These are phyloP conservation scores for Caenorhabditis parvicauda DNA, from an alignment of 2,888 invertebrate species.

Conservation along the genomic window DNA sequence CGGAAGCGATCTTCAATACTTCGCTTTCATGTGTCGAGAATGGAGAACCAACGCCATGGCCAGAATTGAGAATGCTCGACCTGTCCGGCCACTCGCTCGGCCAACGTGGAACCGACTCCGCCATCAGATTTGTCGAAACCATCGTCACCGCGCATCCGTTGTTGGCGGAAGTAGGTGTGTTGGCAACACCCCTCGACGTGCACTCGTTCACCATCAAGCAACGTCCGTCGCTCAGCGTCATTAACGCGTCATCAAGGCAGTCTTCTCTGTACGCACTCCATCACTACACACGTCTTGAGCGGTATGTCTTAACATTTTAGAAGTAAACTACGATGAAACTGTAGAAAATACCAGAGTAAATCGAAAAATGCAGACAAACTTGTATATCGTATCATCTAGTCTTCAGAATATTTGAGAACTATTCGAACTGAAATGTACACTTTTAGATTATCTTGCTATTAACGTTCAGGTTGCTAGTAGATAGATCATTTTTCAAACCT, in stretches of 20 bases:
- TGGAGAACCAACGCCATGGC: slow-evolving; percentile 26
- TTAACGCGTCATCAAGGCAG: slow-evolving; percentile 31
- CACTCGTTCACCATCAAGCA: slow-evolving; percentile 8
- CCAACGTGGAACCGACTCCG: slow-evolving; percentile 33
- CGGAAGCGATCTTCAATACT: slow-evolving; percentile 27
- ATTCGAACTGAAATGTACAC: too few relatives aligned
- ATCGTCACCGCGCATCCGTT: slow-evolving; percentile 32
- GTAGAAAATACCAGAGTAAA: too few relatives aligned
- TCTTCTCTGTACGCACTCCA: slow-evolving; percentile 28
- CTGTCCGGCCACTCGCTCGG: slow-evolving; percentile 40
- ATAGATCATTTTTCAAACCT: too few relatives aligned
- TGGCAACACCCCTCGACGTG: slow-evolving; percentile 40
- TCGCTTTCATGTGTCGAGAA: slow-evolving; percentile 19
- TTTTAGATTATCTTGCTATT: too few relatives aligned
- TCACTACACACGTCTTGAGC: slow-evolving; percentile 33
- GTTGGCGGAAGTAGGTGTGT: slow-evolving; percentile 27
- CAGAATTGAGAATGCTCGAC: slow-evolving; percentile 35
- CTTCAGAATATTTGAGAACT: too few relatives aligned
- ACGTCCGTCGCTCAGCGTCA: slow-evolving; percentile 10
- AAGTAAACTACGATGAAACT: too few relatives aligned
- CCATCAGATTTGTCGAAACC: slow-evolving; percentile 24
- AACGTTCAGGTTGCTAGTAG: too few relatives aligned
- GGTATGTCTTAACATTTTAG: slow-evolving; percentile 2
- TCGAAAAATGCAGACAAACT: too few relatives aligned
- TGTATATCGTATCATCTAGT: too few relatives aligned